Evolutionary conservation across 2,797 vertebrate genomes (phyloP).

Genomic region (Discoglossus pictus): DNA sequence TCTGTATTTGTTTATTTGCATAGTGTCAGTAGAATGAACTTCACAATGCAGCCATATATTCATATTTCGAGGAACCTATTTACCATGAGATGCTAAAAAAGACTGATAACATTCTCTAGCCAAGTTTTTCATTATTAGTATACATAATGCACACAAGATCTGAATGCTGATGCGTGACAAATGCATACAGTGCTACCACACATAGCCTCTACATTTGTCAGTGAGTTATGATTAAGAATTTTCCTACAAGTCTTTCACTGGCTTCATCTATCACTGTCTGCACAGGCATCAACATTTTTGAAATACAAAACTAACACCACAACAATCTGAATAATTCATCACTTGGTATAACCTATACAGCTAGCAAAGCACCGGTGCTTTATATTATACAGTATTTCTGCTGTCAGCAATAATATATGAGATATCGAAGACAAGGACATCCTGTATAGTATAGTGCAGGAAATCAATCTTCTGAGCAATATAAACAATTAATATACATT

Average conservation of each 20-base stretch:
- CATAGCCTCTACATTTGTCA: conserved; percentile 27
- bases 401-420: conserved; percentile 14
- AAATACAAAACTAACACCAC: conserved; percentile 54
- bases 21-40: too few species aligned
- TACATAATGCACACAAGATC: neutral
- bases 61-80: too few species aligned
- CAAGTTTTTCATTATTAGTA: conserved; percentile 5
- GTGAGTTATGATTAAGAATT: conserved; percentile 55
- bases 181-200: conserved; percentile 7
- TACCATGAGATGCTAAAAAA: too few species aligned
- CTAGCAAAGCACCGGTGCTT: neutral
- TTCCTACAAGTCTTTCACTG: conserved; percentile 54
- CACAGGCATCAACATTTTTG: conserved; percentile 39
- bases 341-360: conserved; percentile 22
- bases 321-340: conserved; percentile 58
- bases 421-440: too few species aligned
- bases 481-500: too few species aligned
- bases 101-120: too few species aligned
- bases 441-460: too few species aligned
- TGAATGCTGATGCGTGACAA: conserved; percentile 12
- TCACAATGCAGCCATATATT: too few species aligned
- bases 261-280: conserved; percentile 57
- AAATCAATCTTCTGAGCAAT: too few species aligned
- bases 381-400: conserved; percentile 23
- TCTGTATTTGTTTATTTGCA: too few species aligned